phyloP scores from a whole-genome alignment of 2,888 invertebrate species.

The Cabera pusaria region DNA sequence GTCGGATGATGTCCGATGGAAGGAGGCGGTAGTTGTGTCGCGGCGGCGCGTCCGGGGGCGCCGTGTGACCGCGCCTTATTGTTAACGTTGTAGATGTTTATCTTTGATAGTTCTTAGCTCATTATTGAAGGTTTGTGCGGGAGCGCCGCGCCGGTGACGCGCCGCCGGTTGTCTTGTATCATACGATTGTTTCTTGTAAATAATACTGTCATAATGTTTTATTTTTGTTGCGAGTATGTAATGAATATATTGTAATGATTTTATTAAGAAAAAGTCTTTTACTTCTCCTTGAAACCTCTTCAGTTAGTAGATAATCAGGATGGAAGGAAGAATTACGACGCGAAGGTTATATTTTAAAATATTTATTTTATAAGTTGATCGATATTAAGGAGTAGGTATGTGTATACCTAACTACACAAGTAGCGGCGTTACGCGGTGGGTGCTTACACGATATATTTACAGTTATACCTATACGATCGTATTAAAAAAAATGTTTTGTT shows the following conservation, averaged over 20 bases:
- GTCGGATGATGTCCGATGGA: too few species aligned
- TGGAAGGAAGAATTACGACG: too few species aligned
- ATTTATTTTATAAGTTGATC: too few species aligned
- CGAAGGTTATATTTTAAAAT: too few species aligned
- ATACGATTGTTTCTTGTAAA: constrained; percentile 42
- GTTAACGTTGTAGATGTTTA: constrained; percentile 21
- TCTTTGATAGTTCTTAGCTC: constrained; percentile 13
- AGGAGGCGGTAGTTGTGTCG: too few species aligned
- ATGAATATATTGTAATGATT: constrained; percentile 32
- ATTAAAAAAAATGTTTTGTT: too few species aligned
- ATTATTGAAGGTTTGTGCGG: too few species aligned
- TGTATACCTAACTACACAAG: constrained; percentile 5
- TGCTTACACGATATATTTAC: constrained; percentile 50
- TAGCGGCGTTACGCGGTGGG: constrained; percentile 60
- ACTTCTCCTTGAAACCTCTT: too few species aligned
- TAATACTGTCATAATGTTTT: constrained; percentile 41
- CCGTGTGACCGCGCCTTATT: too few species aligned
- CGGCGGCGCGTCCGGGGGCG: constrained; percentile 9
- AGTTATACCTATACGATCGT: not conserved
- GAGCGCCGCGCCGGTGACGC: too few species aligned
- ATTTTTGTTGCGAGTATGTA: constrained; percentile 33
- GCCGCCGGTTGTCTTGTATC: too few species aligned
- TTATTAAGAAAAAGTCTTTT: constrained; percentile 29
- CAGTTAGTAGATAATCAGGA: too few species aligned
- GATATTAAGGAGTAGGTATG: not conserved